Percentiles rank a stretch among this genome's conserved stretches.
phyloP scores from a whole-genome alignment of 2,113 vertebrate genomes.

The Spermophilus dauricus region DNA sequence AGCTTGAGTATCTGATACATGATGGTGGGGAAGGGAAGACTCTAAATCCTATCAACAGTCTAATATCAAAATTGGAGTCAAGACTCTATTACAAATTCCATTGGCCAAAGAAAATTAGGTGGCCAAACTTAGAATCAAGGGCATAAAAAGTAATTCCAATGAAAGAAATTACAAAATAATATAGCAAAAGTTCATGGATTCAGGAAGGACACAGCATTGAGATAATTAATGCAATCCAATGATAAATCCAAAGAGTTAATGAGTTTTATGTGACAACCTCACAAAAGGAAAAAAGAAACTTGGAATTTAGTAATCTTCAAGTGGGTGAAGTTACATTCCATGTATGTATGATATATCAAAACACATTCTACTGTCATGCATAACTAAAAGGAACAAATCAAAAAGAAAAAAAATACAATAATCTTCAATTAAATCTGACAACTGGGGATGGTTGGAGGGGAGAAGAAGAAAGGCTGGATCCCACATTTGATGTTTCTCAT shows the following conservation, averaged over 20 bases:
- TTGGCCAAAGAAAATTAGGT: background rate
- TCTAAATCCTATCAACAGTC: background rate
- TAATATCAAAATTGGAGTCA: conserved; percentile 10
- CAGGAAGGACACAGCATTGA: background rate
- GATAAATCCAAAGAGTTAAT: background rate
- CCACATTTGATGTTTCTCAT: background rate
- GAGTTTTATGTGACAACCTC: background rate
- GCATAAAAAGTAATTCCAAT: background rate
- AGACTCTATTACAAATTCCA: background rate
- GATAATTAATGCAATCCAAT: background rate
- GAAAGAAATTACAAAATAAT: conserved; percentile 26
- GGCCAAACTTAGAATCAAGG: conserved; percentile 1
- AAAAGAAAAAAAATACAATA: background rate
- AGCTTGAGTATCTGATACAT: background rate
- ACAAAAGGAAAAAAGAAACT: background rate
- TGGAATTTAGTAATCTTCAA: background rate
- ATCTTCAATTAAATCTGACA: background rate
- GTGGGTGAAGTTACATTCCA: background rate
- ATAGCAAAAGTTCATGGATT: background rate
- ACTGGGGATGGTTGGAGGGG: background rate
- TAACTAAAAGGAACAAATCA: too few relatives aligned
- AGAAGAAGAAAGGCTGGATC: background rate
- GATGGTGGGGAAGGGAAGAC: background rate
- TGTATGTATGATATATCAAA: too few relatives aligned
- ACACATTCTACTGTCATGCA: too few relatives aligned